These are phyloP conservation scores for Schizaphis graminum DNA, from an alignment of 2,888 invertebrate genomes.

Conservation along the genomic window DNA sequence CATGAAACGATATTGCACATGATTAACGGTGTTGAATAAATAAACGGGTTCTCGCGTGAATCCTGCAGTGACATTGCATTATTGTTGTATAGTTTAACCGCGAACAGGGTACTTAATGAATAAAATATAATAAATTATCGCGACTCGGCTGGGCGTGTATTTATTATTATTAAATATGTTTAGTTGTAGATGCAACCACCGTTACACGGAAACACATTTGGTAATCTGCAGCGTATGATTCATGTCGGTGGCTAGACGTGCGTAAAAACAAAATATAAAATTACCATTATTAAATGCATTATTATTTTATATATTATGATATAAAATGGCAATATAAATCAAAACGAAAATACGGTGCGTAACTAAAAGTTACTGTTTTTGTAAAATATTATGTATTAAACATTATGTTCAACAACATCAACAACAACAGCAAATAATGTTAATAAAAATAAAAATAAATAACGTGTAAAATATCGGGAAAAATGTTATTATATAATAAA, in stretches of 20 bases:
- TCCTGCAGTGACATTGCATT: background rate
- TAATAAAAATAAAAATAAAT: background rate
- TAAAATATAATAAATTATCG: background rate
- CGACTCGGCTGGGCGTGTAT: background rate
- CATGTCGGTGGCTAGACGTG: background rate
- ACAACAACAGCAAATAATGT: background rate
- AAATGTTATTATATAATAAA: background rate
- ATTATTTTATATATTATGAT: background rate
- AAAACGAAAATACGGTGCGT: background rate
- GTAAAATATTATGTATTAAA: background rate
- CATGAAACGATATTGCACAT: background rate
- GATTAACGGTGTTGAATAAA: background rate
- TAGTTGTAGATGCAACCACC: conserved; percentile 12
- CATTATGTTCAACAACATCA: background rate
- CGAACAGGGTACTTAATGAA: background rate
- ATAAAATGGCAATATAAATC: background rate
- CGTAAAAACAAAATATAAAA: background rate
- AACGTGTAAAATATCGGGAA: background rate
- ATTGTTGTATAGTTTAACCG: background rate
- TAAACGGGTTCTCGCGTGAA: background rate
- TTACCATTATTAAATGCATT: background rate
- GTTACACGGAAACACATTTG: background rate
- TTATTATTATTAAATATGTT: background rate
- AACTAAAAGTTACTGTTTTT: background rate
- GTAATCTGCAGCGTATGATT: background rate